Base-by-base conservation (phyloP, 2,113 vertebrate species). In the Chaenocephalus aceratus region DNA sequence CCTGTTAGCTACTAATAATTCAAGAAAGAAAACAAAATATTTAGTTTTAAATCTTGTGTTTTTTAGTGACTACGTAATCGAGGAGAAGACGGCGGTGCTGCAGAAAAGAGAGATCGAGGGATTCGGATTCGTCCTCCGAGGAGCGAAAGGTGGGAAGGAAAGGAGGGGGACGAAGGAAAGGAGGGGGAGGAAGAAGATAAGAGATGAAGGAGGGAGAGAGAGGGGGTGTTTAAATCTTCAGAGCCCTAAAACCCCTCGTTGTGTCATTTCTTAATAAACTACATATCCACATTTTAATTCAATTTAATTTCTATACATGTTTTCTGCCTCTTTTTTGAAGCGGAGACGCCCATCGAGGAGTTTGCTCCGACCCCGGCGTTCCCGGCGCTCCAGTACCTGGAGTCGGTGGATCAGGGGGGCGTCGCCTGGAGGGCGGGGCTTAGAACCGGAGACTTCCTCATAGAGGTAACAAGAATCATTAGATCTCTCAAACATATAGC, bases 281-380 rank as follows among this genome's bases (percentile, higher is more conserved):
- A 14, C n/a, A 5, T 58, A 13, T 41, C 67, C 60, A 26, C 36
- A 41, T 41, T 41, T 41, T 30, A 4, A 30, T 30, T 30, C 30
- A 30, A 30, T 30, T 41, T 41, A 0, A 41, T 41, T 41, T 7
- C 36, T 41, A 41, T 7, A 41, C 36, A 41, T 41, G 36, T 41
- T 41, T 36, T 36, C 14, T 18, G 2, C 2, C 10, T 21, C 2
- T 21, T 14, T 12, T 30, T 12, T 26, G 5, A 23, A 99, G 98
- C 98, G 6, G 97, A 99, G 94, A 99, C 98, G 21, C 98, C 98
- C 6, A 99, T 99, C 0, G 98, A 99, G 94, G 98, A 99, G 95
- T 99, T 99, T 78, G 98, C 97, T 0, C 98, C 98, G 0, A 99
- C 98, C 0, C 97, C 98, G 0, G 98, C 98, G 2, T 99, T 99